These are phyloP conservation scores for Steinernema feltiae DNA, from an alignment of 1,140 invertebrate species.

Conservation along the genomic window DNA sequence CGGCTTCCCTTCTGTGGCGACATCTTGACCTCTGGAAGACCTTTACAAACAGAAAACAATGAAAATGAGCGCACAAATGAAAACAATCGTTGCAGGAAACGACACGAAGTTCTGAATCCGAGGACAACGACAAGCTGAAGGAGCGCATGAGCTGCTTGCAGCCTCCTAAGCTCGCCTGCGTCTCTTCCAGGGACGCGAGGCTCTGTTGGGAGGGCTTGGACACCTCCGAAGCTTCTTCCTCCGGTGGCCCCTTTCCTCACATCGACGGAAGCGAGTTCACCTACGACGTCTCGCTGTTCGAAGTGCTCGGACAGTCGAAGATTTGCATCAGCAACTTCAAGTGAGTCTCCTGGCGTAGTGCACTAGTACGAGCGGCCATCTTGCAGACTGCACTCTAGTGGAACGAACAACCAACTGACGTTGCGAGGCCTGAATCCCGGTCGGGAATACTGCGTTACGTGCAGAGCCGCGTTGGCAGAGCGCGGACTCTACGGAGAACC, in stretches of 20 bases:
- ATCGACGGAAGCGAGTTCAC: constrained; percentile 51
- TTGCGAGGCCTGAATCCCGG: constrained; percentile 35
- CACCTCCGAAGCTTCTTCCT: constrained; percentile 51
- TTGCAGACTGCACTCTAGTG: neutral
- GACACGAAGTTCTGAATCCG: constrained; percentile 33
- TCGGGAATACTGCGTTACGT: constrained; percentile 46
- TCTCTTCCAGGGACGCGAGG: constrained; percentile 38
- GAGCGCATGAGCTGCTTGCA: constrained; percentile 43
- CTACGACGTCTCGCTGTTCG: constrained; percentile 50
- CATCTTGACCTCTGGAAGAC: neutral
- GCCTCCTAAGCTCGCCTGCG: constrained; percentile 34
- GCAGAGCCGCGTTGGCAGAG: constrained; percentile 46
- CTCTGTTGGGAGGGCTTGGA: constrained; percentile 51
- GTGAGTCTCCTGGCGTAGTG: constrained; percentile 5
- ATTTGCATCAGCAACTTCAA: constrained; percentile 21
- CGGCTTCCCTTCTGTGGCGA: neutral
- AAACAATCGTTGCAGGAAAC: neutral
- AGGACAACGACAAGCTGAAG: constrained; percentile 44
- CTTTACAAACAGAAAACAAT: neutral
- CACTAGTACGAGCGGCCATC: neutral
- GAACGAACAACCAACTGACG: constrained; percentile 31
- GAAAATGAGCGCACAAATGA: neutral
- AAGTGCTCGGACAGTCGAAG: constrained; percentile 21
- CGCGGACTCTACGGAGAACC: constrained; percentile 43
- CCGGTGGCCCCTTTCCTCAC: constrained; percentile 54